Conservation (phyloP, 64 coral and sea anemone species). For the Dendrophyllia cribrosa region DNA sequence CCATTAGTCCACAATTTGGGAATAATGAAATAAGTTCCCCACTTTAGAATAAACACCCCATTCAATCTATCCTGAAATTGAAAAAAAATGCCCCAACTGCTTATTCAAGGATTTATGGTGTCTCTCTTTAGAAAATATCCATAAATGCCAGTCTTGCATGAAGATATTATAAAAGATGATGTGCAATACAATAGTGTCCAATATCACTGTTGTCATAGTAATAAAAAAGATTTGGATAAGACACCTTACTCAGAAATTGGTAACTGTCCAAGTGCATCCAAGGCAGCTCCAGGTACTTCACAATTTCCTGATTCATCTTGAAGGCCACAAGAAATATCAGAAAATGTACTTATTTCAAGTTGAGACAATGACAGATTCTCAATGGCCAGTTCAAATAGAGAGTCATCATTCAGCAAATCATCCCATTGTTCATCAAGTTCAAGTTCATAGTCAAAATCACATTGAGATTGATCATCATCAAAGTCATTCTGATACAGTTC, state of each 20-base stretch:
- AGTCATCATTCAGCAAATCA: slow-evolving; percentile 48
- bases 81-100: too few relatives aligned
- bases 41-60: too few relatives aligned
- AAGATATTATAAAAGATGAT: too few relatives aligned
- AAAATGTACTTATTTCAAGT: slow-evolving; percentile 31
- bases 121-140: too few relatives aligned
- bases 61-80: too few relatives aligned
- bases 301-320: slow-evolving; percentile 17
- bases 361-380: slow-evolving; percentile 46
- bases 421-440: slow-evolving; percentile 41
- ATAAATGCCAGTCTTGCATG: too few relatives aligned
- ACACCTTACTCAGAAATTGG: background rate
- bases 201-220: background rate
- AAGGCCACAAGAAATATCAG: slow-evolving; percentile 10
- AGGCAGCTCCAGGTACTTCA: background rate
- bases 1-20: too few relatives aligned
- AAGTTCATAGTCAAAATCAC: slow-evolving; percentile 53
- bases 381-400: slow-evolving; percentile 38
- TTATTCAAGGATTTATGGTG: too few relatives aligned
- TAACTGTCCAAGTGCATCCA: slow-evolving; percentile 1
- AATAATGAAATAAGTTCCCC: too few relatives aligned
- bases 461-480: slow-evolving; percentile 33
- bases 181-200: background rate
- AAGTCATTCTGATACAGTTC: slow-evolving; percentile 30
- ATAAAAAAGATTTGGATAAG: background rate